Base-by-base conservation (phyloP, 2,113 vertebrate species). In the Myotis brandtii region DNA sequence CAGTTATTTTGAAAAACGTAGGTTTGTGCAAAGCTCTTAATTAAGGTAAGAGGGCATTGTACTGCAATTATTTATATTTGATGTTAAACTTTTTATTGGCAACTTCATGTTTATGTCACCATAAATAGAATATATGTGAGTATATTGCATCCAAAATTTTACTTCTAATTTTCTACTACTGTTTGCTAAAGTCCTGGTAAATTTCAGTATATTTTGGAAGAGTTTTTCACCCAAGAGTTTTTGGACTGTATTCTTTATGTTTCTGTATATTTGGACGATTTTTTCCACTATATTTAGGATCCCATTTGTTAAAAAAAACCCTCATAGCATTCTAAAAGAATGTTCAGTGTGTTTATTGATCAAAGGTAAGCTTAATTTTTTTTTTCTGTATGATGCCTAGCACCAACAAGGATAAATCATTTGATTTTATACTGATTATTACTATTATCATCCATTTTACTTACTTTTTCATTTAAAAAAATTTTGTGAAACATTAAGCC, bases 161-260 rank as follows among this genome's bases (percentile, higher is more conserved):
- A 59, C 67, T 91, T 96, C 85, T 83, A 93, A 81, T 94, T 97
- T 69, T 64, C 83, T 86, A 80, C 50, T 32, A 83, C 46, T 56
- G 3, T 54, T 86, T 89, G n/a, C 79, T 37, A 91, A 94, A 93
- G 10, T 9, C 18, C 46, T 95, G 91, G 9, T 84, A 91, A 86
- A 95, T 54, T 90, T 96, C 76, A 86, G 9, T 67, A 21, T 81
- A 43, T 92, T 85, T 81, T 50, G 16, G 18, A 89, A 89, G 30
- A 86, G 30, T 16, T 77, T 96, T 96, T 76, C 56, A 86, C 81
- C 27, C 32, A 86, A 82, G 25, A 56, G 8, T 12, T 86, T 95
- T 94, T 86, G 50, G 50, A 66, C 32, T 67, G 0, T 86, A 72
- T 50, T 91, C 43, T 89, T 94, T 59, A 89, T 91, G 27, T 95